Evolutionary conservation across 2,113 vertebrate species (phyloP).

Genomic region (Xerus inauris): DNA sequence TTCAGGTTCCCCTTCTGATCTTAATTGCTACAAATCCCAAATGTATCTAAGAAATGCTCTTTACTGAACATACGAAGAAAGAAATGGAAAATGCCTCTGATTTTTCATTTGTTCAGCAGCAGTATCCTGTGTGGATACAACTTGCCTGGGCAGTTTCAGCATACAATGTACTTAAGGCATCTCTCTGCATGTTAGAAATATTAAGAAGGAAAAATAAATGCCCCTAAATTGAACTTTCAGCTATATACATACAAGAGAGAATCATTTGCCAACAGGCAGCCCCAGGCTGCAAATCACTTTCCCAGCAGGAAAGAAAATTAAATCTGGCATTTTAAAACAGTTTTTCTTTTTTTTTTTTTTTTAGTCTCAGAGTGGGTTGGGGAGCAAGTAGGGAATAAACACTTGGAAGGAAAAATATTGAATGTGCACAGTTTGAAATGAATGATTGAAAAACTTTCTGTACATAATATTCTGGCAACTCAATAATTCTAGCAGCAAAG

Average conservation of each 20-base stretch:
- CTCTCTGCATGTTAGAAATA: constrained; percentile 79
- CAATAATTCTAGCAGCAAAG: background rate
- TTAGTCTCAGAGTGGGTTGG: constrained; percentile 61
- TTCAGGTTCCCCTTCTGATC: background rate
- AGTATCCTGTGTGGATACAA: constrained; percentile 59
- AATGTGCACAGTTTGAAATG: constrained; percentile 66
- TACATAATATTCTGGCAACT: background rate
- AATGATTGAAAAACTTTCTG: constrained; percentile 71
- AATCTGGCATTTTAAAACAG: constrained; percentile 78
- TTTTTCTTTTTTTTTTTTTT: constrained; percentile 34
- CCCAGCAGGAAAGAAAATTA: constrained; percentile 86
- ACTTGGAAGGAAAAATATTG: constrained; percentile 57
- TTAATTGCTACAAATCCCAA: constrained; percentile 46
- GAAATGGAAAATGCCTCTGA: constrained; percentile 70
- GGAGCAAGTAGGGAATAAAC: constrained; percentile 70
- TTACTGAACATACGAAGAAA: constrained; percentile 65
- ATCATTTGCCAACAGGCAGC: constrained; percentile 76
- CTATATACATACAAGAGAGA: constrained; percentile 58
- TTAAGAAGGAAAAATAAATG: constrained; percentile 78
- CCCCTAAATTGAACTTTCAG: constrained; percentile 69
- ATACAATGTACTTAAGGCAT: constrained; percentile 61
- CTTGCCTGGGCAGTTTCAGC: constrained; percentile 66
- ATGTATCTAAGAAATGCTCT: constrained; percentile 15
- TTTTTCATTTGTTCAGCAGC: constrained; percentile 73
- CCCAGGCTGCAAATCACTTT: constrained; percentile 78